phyloP scores from a whole-genome alignment of 1,140 invertebrate species.

The Acyrthosiphon pisum region DNA sequence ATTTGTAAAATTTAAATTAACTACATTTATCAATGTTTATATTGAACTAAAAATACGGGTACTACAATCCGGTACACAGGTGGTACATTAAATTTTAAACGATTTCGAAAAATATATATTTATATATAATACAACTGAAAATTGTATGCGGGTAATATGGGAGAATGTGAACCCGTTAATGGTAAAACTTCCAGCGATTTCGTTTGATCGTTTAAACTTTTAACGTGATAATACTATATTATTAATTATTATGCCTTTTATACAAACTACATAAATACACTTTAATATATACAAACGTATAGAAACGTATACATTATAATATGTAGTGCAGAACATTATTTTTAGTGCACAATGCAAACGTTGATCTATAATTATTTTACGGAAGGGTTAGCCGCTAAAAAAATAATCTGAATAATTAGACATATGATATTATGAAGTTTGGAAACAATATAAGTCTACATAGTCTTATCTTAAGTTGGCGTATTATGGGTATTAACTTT shows the following conservation, averaged over 20 bases:
- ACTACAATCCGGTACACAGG: no score
- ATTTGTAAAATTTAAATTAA: not conserved
- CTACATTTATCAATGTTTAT: not conserved
- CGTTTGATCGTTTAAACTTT: slow-evolving; percentile 2
- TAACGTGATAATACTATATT: not conserved
- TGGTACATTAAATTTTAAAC: not conserved
- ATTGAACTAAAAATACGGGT: not conserved
- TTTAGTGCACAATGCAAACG: not conserved
- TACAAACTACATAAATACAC: not conserved
- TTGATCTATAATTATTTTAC: not conserved
- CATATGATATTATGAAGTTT: not conserved
- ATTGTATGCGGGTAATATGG: not conserved
- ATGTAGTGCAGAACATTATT: not conserved
- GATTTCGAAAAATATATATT: not conserved
- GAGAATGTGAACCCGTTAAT: not conserved
- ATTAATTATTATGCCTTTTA: not conserved
- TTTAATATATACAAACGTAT: not conserved
- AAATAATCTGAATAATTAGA: not conserved
- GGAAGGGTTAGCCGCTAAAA: not conserved
- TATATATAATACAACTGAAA: not conserved
- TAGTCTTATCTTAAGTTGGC: not conserved
- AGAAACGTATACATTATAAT: not conserved
- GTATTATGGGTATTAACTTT: slow-evolving; percentile 24
- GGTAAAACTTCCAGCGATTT: not conserved
- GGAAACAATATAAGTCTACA: not conserved